Conservation (phyloP, 2,888 invertebrate species). For the Eucera pruinosa region DNA sequence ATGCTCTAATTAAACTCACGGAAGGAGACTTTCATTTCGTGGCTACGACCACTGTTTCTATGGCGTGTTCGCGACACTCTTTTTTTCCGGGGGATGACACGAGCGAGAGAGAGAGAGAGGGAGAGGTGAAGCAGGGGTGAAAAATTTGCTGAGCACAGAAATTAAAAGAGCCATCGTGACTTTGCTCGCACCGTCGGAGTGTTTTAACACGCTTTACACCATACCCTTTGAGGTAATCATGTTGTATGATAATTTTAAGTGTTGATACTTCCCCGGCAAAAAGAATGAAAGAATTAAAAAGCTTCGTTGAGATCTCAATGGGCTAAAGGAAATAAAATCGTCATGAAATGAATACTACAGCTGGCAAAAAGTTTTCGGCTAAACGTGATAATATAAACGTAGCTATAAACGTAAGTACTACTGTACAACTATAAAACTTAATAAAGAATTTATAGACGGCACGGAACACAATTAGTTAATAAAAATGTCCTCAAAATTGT, state of each 20-base stretch:
- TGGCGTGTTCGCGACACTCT: background rate
- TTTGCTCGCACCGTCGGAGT: slow-evolving; percentile 20
- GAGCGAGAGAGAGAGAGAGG: too few species aligned
- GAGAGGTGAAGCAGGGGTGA: too few species aligned
- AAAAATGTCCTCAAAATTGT: too few species aligned
- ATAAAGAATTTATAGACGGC: too few species aligned
- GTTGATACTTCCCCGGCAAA: background rate
- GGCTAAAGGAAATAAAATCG: background rate
- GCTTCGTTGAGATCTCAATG: background rate
- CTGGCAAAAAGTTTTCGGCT: too few species aligned
- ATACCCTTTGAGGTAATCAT: slow-evolving; percentile 6
- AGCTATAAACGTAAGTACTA: too few species aligned
- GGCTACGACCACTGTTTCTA: slow-evolving; percentile 19
- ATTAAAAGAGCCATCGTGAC: slow-evolving; percentile 37
- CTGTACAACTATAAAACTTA: too few species aligned
- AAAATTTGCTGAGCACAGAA: slow-evolving; percentile 48
- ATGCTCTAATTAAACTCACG: slow-evolving; percentile 53
- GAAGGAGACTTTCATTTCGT: slow-evolving; percentile 55
- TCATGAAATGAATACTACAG: too few species aligned
- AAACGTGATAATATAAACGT: too few species aligned
- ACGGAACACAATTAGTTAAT: too few species aligned
- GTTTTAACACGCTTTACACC: slow-evolving; percentile 9
- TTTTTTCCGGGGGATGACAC: background rate
- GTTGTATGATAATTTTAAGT: slow-evolving; percentile 16
- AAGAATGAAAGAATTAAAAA: background rate